Conservation (phyloP, 2,797 vertebrate species). For the Sebastes steindachneri region DNA sequence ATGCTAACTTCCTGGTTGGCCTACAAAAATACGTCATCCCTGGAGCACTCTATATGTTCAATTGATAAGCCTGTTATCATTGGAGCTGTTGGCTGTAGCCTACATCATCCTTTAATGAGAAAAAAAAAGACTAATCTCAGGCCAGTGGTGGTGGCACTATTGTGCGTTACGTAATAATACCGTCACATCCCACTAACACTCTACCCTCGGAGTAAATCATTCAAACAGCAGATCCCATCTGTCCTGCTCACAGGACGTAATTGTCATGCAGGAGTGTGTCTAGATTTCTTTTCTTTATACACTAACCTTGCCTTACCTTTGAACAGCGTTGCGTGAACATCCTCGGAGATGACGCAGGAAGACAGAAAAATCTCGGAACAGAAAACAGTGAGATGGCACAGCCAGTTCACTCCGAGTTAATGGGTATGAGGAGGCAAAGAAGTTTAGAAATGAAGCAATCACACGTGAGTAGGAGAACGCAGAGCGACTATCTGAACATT, state of each 20-base stretch:
- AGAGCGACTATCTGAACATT: not conserved
- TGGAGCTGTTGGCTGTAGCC: not conserved
- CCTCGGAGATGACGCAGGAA: not conserved
- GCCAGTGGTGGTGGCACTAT: conserved; percentile 4
- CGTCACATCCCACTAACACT: conserved; percentile 24
- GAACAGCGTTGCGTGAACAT: not conserved
- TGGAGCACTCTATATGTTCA: not conserved
- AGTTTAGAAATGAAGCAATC: not conserved
- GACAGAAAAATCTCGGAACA: not conserved
- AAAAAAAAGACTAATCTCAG: not conserved
- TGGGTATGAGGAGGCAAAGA: not conserved
- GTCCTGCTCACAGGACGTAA: not conserved
- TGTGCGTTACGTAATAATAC: conserved; percentile 33
- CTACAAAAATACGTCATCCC: too few species aligned
- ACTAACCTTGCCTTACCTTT: not conserved
- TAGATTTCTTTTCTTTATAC: not conserved
- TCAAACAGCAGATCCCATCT: conserved; percentile 33
- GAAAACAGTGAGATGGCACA: conserved; percentile 17
- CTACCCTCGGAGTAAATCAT: conserved; percentile 9
- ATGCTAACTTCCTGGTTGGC: too few species aligned
- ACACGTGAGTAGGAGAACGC: not conserved
- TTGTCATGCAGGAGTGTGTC: not conserved
- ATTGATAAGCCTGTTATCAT: not conserved
- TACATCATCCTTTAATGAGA: not conserved
- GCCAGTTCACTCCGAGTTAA: conserved; percentile 6